Base-by-base conservation (phyloP, 2,888 invertebrate species). In the Stenodema calcarata region DNA sequence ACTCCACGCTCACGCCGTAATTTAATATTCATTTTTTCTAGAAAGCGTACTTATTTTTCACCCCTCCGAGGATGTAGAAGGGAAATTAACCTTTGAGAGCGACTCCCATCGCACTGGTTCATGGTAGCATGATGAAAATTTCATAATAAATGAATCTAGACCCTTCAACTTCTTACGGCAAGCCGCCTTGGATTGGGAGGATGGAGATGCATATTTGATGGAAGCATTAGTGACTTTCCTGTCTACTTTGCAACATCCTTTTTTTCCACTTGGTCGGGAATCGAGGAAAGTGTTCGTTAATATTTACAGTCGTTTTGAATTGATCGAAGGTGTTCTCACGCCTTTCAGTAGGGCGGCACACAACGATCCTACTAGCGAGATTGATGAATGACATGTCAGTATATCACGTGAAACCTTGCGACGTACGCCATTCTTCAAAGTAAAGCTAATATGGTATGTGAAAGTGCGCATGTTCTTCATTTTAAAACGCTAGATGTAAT, bases 111-210 rank as follows among this genome's bases (percentile, higher is more conserved):
- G 80, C 44, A 23, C 73, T 27, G 75, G 70, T 35, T 73, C 42
- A 82, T 18, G 84, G 73, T 23, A 30, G 70, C 84, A 41, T 84
- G 84, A 84, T 84, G 84, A 84, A 84, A 84, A 84, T 84, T 84
- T 84, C 84, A 84, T 84, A 84, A 84, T 84, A 84, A 84, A 84
- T 84, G 84, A 84, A 84, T 84, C 75, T 73, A 73, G 69, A 75
- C 84, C 44, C 82, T 70, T 73, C 75, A 84, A 84, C 30, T 84
- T 84, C 84, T 84, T 75, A 80, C 80, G 30, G 54, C 27, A 54
- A 80, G 80, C 80, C 50, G 80, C 80, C 75, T 75, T 28, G 62
- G 73, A 84, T 73, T 73, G 73, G 73, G 70, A 82, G 70, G 47
- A 27, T 80, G 11, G 42, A 73, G 50, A 73, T 84, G 84, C 84